phyloP scores from a whole-genome alignment of 2,888 invertebrate genomes.

The Yponomeuta evonymella region DNA sequence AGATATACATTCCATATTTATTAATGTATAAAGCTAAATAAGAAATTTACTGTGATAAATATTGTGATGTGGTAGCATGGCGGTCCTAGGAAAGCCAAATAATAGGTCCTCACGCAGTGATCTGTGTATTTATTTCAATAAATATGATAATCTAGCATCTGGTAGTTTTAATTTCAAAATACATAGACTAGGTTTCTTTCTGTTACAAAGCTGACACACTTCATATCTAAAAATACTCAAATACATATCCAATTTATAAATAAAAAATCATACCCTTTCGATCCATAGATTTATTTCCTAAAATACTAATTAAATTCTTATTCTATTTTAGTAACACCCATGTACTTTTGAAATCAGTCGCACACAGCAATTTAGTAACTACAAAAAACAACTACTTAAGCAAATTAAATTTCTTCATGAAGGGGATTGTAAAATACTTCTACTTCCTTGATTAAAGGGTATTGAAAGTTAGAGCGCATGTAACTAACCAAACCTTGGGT shows the following conservation, averaged over 20 bases:
- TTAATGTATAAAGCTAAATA: neutral
- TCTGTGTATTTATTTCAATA: too few species aligned
- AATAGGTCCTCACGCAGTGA: too few species aligned
- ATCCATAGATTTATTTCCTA: neutral
- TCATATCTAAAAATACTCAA: neutral
- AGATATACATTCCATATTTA: slow-evolving; percentile 1
- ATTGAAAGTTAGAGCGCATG: too few species aligned
- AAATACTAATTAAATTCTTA: neutral
- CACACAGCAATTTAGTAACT: too few species aligned
- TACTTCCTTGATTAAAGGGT: too few species aligned
- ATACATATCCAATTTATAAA: neutral
- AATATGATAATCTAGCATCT: too few species aligned
- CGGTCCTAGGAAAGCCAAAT: too few species aligned
- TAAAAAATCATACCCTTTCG: neutral
- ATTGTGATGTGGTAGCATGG: neutral
- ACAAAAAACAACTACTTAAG: too few species aligned
- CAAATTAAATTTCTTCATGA: too few species aligned
- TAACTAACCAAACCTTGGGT: neutral
- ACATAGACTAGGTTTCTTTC: neutral
- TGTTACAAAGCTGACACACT: slow-evolving; percentile 2
- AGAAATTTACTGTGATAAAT: neutral
- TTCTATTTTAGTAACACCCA: too few species aligned
- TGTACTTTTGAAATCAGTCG: too few species aligned
- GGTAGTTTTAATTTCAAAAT: neutral
- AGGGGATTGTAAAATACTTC: too few species aligned